Percentiles rank a stretch among this genome's conserved stretches.
These are phyloP conservation scores for Helarctos malayanus DNA, from an alignment of 2,797 vertebrate species.

Conservation along the genomic window DNA sequence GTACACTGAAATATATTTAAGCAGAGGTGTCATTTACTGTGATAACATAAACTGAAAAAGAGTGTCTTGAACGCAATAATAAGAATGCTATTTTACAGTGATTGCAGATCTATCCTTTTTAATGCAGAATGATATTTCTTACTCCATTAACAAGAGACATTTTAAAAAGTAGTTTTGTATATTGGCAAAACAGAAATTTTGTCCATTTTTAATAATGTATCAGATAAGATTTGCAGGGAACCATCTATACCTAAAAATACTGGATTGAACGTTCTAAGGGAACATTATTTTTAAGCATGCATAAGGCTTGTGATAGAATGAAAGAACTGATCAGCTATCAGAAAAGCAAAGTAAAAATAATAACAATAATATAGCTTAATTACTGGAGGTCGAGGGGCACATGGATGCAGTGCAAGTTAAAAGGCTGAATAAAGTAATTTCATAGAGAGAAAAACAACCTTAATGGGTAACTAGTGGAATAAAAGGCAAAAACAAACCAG, in stretches of 20 bases:
- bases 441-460: background rate
- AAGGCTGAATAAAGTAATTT: background rate
- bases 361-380: background rate
- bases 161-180: background rate
- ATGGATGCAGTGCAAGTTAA: background rate
- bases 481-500: background rate
- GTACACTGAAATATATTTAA: background rate
- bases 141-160: background rate
- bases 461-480: background rate
- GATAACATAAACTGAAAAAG: background rate
- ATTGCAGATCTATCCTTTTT: background rate
- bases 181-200: background rate
- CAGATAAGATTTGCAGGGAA: background rate
- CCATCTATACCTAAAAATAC: background rate
- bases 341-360: background rate
- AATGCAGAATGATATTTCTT: background rate
- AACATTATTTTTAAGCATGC: background rate
- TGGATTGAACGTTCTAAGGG: background rate
- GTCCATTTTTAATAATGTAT: background rate
- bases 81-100: background rate
- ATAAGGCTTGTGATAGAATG: background rate
- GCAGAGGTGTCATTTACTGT: background rate
- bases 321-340: background rate
- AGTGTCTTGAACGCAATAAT: background rate
- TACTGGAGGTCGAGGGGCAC: fast-evolving